phyloP scores from a whole-genome alignment of 2,888 invertebrate genomes.

The Caenorhabditis sinica region DNA sequence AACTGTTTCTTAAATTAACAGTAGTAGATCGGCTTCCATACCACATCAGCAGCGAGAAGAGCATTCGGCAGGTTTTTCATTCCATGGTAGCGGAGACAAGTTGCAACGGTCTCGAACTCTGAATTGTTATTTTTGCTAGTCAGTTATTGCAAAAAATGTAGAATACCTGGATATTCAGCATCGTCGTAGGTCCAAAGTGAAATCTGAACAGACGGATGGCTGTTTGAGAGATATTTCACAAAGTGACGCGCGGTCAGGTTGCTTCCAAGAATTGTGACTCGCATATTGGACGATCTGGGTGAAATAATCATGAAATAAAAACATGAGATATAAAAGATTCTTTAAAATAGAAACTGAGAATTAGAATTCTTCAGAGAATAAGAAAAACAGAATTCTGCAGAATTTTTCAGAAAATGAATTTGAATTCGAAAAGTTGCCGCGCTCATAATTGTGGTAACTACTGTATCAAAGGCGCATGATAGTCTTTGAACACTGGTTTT shows the following conservation, averaged over 20 bases:
- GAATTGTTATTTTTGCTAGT: neutral
- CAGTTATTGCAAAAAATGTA: neutral
- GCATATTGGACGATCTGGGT: constrained; percentile 29
- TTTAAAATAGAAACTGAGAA: no score
- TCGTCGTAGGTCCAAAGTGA: constrained; percentile 55
- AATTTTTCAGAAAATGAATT: no score
- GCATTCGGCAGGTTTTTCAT: constrained; percentile 57
- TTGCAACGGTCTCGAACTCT: constrained; percentile 53
- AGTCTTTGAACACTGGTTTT: neutral
- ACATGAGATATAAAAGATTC: no score
- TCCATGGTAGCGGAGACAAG: constrained; percentile 48
- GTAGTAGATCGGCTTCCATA: neutral
- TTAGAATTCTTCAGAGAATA: no score
- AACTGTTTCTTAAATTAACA: neutral
- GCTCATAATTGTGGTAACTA: neutral
- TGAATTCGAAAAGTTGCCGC: neutral
- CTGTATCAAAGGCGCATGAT: constrained; percentile 4
- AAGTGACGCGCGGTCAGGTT: constrained; percentile 58
- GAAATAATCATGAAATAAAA: neutral
- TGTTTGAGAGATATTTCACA: constrained; percentile 38
- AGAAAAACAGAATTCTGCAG: no score
- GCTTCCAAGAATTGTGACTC: constrained; percentile 59
- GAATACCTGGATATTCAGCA: constrained; percentile 23
- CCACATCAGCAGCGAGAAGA: constrained; percentile 54
- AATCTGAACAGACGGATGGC: constrained; percentile 56